Percentiles rank a stretch among this genome's conserved stretches.
Conservation (phyloP, 2,888 invertebrate species). For the Schizotus pectinicornis region DNA sequence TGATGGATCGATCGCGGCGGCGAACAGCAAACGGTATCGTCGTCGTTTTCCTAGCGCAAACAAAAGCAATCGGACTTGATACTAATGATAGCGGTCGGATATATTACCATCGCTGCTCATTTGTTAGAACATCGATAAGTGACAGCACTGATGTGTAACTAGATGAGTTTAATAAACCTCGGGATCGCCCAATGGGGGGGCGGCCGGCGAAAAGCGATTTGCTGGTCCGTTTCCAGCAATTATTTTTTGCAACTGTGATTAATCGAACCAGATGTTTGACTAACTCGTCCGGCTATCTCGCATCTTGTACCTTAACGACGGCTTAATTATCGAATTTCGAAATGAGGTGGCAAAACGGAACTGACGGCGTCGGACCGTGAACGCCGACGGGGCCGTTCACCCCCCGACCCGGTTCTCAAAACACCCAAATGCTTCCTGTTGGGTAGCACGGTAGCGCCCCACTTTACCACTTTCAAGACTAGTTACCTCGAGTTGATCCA, state of each 20-base stretch:
- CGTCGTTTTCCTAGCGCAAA: constrained; percentile 17
- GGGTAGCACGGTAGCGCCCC: no score
- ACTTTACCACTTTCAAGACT: no score
- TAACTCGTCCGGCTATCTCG: constrained; percentile 2
- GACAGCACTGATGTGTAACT: constrained; percentile 29
- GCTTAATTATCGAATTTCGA: constrained; percentile 18
- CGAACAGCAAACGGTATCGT: constrained; percentile 15
- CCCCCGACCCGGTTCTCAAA: background rate
- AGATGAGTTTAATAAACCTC: constrained; percentile 11
- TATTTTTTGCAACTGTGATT: background rate
- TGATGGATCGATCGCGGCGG: constrained; percentile 18
- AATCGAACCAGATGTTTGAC: constrained; percentile 14
- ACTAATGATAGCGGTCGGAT: constrained; percentile 29
- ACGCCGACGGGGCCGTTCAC: background rate
- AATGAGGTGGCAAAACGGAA: constrained; percentile 6
- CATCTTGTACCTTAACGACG: constrained; percentile 15
- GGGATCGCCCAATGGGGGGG: background rate
- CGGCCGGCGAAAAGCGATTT: background rate
- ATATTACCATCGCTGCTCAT: constrained; percentile 41
- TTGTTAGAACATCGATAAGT: constrained; percentile 44
- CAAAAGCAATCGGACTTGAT: constrained; percentile 27
- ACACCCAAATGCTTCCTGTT: no score
- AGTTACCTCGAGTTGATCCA: no score
- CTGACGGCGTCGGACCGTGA: no score
- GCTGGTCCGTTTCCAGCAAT: background rate